Conservation (phyloP, 2,113 vertebrate species). For the Monarcha castaneiventris region DNA sequence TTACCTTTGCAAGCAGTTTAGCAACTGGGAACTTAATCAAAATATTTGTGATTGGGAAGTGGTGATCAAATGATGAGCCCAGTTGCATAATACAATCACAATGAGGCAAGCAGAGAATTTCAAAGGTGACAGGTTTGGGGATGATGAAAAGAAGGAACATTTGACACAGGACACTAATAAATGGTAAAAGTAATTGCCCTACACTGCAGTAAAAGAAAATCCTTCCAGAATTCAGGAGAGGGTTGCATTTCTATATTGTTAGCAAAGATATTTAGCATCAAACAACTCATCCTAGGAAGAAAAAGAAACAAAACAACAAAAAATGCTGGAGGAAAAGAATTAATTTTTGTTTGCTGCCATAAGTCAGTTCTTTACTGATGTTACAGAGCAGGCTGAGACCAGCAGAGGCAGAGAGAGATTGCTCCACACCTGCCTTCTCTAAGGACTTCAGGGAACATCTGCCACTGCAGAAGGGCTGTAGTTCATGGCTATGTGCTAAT, state of each 20-base stretch:
- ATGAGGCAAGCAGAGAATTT: not conserved
- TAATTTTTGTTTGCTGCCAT: not conserved
- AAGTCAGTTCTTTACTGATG: not conserved
- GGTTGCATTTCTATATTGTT: not conserved
- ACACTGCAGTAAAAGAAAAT: not conserved
- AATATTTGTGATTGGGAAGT: not conserved
- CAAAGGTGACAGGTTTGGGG: not conserved
- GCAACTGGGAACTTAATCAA: not conserved
- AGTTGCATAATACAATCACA: not conserved
- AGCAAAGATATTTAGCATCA: not conserved
- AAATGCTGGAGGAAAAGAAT: not conserved
- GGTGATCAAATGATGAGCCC: accelerated
- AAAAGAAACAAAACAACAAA: not conserved
- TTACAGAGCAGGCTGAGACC: not conserved
- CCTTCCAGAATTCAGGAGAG: not conserved
- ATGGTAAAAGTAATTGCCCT: not conserved
- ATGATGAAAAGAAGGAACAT: not conserved
- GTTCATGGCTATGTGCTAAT: not conserved
- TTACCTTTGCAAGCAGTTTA: not conserved
- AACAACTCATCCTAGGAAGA: not conserved
- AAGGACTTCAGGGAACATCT: not conserved
- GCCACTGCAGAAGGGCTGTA: not conserved
- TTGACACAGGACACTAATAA: not conserved
- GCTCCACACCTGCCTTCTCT: not conserved
- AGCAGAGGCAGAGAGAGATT: not conserved